phyloP scores from a whole-genome alignment of 2,888 invertebrate genomes.

The Lasioglossum leucozonium region DNA sequence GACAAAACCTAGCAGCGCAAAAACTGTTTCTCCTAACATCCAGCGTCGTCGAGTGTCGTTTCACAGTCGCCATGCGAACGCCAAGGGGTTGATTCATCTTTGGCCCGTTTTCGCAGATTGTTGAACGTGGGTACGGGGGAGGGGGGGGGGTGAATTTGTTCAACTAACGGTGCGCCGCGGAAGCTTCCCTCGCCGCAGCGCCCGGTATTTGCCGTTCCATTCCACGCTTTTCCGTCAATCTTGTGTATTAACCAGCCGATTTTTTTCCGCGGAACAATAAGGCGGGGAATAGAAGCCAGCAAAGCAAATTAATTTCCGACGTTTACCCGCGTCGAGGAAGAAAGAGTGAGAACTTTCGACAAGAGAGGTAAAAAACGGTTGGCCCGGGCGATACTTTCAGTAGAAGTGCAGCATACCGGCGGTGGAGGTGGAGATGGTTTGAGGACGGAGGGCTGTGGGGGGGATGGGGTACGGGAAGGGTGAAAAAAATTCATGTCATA shows the following conservation, averaged over 20 bases:
- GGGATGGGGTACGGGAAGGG: slow-evolving; percentile 22
- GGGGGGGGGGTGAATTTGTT: neutral
- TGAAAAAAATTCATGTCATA: slow-evolving; percentile 71
- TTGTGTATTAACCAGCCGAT: neutral
- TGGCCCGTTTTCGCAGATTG: neutral
- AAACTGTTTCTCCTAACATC: neutral
- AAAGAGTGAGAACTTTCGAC: slow-evolving; percentile 53
- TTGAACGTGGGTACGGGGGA: neutral
- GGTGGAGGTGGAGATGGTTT: slow-evolving; percentile 13
- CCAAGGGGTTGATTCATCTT: neutral
- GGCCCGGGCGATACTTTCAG: slow-evolving; percentile 57
- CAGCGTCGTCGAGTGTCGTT: neutral
- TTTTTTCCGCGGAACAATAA: slow-evolving; percentile 15
- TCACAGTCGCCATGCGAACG: neutral
- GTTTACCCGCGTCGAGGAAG: slow-evolving; percentile 34
- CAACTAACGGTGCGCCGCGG: neutral
- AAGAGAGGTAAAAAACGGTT: slow-evolving; percentile 20
- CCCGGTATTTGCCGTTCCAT: slow-evolving; percentile 3
- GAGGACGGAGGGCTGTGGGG: neutral
- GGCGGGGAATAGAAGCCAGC: slow-evolving; percentile 31
- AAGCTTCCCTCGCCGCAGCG: neutral
- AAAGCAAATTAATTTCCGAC: slow-evolving; percentile 52
- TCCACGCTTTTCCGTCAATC: slow-evolving; percentile 9
- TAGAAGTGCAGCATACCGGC: slow-evolving; percentile 45
- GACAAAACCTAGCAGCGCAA: neutral